phyloP scores from a whole-genome alignment of 2,888 invertebrate genomes.

The Tetramorium bicarinatum region DNA sequence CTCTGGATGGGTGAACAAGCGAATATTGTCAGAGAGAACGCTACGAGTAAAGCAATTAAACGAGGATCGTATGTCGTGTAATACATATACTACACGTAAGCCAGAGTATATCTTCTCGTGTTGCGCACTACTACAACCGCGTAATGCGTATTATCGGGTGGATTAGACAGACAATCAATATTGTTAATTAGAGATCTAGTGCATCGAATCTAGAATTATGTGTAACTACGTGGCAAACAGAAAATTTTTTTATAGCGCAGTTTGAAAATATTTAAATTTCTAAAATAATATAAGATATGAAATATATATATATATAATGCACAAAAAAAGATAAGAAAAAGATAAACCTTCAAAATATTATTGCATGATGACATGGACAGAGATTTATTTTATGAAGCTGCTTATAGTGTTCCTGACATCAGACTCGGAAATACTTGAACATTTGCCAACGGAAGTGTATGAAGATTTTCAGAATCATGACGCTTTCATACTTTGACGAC shows the following conservation, averaged over 20 bases:
- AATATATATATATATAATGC: too few species aligned
- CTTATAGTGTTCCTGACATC: slow-evolving; percentile 22
- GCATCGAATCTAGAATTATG: background rate
- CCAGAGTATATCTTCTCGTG: slow-evolving; percentile 8
- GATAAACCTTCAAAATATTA: background rate
- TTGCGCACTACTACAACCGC: slow-evolving; percentile 3
- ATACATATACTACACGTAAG: background rate
- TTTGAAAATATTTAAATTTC: background rate
- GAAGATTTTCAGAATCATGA: slow-evolving; percentile 9
- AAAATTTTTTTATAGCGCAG: background rate
- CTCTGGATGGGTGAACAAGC: slow-evolving; percentile 14
- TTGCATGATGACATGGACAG: background rate
- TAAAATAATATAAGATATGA: background rate
- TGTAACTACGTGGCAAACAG: background rate
- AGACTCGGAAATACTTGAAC: slow-evolving; percentile 29
- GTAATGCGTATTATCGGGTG: slow-evolving; percentile 27
- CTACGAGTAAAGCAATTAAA: slow-evolving; percentile 44
- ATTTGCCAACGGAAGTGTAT: slow-evolving; percentile 22
- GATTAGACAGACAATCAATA: slow-evolving; percentile 23
- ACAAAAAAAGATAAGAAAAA: too few species aligned
- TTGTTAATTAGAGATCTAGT: background rate
- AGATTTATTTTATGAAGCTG: slow-evolving; percentile 16
- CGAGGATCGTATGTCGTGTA: slow-evolving; percentile 23
- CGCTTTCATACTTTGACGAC: background rate
- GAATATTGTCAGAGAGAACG: slow-evolving; percentile 32